Percentiles rank a stretch among this genome's conserved stretches.
Conservation (phyloP, 2,888 invertebrate species). For the Flexamia atlantica region DNA sequence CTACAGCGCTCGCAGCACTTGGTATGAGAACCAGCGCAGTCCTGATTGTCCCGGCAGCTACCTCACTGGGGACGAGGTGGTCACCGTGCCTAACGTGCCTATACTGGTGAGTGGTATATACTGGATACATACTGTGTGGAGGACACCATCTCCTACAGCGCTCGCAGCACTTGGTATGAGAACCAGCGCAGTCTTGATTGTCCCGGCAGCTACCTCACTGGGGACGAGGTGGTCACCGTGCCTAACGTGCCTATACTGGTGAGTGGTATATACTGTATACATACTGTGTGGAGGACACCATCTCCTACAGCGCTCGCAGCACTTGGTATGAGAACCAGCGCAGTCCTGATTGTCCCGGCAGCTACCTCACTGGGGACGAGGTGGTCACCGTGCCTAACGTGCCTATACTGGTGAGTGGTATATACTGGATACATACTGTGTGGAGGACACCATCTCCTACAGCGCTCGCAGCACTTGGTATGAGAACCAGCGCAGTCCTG, state of each 20-base stretch:
- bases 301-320: conserved; percentile 83
- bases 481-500: conserved; percentile 71
- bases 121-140: conserved; percentile 85
- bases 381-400: conserved; percentile 83
- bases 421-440: too few species aligned
- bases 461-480: conserved; percentile 82
- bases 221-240: conserved; percentile 83
- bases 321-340: conserved; percentile 77
- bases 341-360: conserved; percentile 53
- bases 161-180: conserved; percentile 81
- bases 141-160: conserved; percentile 85
- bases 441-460: conserved; percentile 87
- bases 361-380: conserved; percentile 84
- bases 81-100: conserved; percentile 84
- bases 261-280: too few species aligned
- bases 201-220: conserved; percentile 77
- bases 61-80: conserved; percentile 84
- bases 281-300: too few species aligned
- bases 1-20: conserved; percentile 83
- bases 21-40: conserved; percentile 74
- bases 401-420: conserved; percentile 78
- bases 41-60: conserved; percentile 44
- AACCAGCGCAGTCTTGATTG: conserved; percentile 62
- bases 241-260: conserved; percentile 83
- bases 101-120: conserved; percentile 77